A percentile compares a stretch with the other conserved stretches of the same genome.
Evolutionary conservation across 2,888 invertebrate species (phyloP).

Genomic region (Lasioglossum marginatum): DNA sequence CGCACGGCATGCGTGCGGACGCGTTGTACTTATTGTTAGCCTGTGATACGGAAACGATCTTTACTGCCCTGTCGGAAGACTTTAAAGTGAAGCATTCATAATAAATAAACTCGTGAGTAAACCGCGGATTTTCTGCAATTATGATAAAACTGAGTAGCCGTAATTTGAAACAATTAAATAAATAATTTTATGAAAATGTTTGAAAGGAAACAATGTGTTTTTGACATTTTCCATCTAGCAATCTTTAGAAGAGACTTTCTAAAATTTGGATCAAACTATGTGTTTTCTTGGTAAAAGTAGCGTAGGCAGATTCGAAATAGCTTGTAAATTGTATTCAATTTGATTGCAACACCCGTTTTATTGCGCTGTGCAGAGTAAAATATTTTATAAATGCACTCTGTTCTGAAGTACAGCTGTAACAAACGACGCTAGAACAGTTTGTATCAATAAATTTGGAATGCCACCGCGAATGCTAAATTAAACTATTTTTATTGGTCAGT

Average conservation of each 20-base stretch:
- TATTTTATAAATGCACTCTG: not conserved
- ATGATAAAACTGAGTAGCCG: not conserved
- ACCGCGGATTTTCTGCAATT: not conserved
- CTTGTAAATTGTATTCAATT: not conserved
- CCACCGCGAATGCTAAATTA: not conserved
- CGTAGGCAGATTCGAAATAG: not conserved
- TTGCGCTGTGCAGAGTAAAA: not conserved
- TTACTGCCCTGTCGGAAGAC: not conserved
- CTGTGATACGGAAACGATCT: constrained; percentile 9
- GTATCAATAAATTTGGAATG: not conserved
- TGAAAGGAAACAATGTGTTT: not conserved
- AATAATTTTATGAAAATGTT: not conserved
- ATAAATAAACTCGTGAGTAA: not conserved
- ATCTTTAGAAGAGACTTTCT: not conserved
- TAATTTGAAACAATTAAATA: not conserved
- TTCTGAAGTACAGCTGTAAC: not conserved
- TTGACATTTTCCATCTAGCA: not conserved
- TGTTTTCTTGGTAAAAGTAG: not conserved
- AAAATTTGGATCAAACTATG: not conserved
- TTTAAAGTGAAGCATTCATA: not conserved
- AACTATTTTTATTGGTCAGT: not conserved
- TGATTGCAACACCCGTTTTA: not conserved
- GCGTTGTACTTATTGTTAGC: constrained; percentile 13
- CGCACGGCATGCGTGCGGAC: constrained; percentile 14
- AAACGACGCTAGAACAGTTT: not conserved